A percentile compares a stretch with the other conserved stretches of the same genome.
Conservation (phyloP, 2,888 invertebrate species). For the Diplazon laetatorius region DNA sequence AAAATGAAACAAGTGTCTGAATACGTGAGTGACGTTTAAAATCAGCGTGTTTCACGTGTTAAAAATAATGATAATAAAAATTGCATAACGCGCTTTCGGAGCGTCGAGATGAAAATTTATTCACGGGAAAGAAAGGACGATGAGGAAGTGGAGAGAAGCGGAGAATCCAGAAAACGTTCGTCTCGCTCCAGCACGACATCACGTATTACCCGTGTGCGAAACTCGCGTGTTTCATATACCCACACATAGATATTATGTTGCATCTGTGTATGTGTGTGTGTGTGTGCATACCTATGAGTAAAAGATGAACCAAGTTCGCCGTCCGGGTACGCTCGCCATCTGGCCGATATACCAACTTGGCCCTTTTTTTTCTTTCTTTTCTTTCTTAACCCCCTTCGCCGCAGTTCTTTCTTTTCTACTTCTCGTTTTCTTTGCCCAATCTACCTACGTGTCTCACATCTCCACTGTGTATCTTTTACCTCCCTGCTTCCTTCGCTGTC, state of each 20-base stretch:
- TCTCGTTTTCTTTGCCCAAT: constrained; percentile 24
- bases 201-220: constrained; percentile 48
- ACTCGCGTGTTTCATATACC: constrained; percentile 10
- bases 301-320: constrained; percentile 53
- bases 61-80: no score
- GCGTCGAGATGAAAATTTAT: constrained; percentile 18
- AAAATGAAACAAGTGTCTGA: not conserved
- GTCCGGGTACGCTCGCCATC: constrained; percentile 61
- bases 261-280: not conserved
- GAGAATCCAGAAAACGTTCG: constrained; percentile 34
- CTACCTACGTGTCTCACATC: constrained; percentile 33
- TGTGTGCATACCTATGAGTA: constrained; percentile 1
- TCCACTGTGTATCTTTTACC: constrained; percentile 21
- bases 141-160: constrained; percentile 8
- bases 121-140: constrained; percentile 13
- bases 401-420: constrained; percentile 16
- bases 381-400: constrained; percentile 39
- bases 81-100: constrained; percentile 11
- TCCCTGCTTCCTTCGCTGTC: constrained; percentile 6
- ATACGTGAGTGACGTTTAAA: constrained; percentile 25
- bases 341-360: constrained; percentile 60
- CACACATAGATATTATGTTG: not conserved
- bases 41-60: constrained; percentile 21
- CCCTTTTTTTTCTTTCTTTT: constrained; percentile 27
- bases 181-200: constrained; percentile 42